Percentiles rank a stretch among this genome's conserved stretches.
phyloP scores from a whole-genome alignment of 2,797 vertebrate species.

The Typhlichthys subterraneus region DNA sequence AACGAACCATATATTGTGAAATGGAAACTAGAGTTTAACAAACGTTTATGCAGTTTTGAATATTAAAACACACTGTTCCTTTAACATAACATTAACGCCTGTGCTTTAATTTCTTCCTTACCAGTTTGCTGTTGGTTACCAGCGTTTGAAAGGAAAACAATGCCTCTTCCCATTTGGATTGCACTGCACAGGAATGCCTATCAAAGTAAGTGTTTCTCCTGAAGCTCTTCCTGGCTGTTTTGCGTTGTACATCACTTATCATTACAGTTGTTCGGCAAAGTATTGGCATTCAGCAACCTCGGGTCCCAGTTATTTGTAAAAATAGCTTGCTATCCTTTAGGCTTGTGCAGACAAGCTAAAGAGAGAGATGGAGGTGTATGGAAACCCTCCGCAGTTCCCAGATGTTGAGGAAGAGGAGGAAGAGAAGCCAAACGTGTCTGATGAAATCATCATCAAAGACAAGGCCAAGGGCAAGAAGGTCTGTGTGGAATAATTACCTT shows the following conservation, averaged over 20 bases:
- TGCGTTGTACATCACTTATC: background rate
- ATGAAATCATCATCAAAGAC: slow-evolving; percentile 91
- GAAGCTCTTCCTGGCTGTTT: background rate
- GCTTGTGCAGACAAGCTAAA: slow-evolving; percentile 98
- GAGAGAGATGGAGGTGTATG: slow-evolving; percentile 94
- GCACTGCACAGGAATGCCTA: slow-evolving; percentile 98
- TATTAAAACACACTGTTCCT: too few species aligned
- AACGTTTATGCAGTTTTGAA: too few species aligned
- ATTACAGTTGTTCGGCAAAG: background rate
- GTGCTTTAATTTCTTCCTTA: slow-evolving; percentile 34
- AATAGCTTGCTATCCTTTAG: slow-evolving; percentile 60
- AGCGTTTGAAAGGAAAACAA: slow-evolving; percentile 89
- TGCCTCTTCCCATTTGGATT: slow-evolving; percentile 96
- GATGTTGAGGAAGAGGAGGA: slow-evolving; percentile 90
- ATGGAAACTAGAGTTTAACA: too few species aligned
- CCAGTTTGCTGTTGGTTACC: slow-evolving; percentile 91
- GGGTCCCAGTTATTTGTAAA: background rate
- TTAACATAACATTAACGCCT: background rate
- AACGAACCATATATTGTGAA: too few species aligned
- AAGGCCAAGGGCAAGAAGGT: slow-evolving; percentile 98
- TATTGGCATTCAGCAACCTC: background rate
- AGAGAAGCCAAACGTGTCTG: slow-evolving; percentile 66
- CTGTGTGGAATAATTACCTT: background rate
- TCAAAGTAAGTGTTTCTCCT: slow-evolving; percentile 84
- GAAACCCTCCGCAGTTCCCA: slow-evolving; percentile 93